A percentile compares a stretch with the other conserved stretches of the same genome.
Conservation (phyloP, 2,797 vertebrate genomes). For the Anguilla obscura region DNA sequence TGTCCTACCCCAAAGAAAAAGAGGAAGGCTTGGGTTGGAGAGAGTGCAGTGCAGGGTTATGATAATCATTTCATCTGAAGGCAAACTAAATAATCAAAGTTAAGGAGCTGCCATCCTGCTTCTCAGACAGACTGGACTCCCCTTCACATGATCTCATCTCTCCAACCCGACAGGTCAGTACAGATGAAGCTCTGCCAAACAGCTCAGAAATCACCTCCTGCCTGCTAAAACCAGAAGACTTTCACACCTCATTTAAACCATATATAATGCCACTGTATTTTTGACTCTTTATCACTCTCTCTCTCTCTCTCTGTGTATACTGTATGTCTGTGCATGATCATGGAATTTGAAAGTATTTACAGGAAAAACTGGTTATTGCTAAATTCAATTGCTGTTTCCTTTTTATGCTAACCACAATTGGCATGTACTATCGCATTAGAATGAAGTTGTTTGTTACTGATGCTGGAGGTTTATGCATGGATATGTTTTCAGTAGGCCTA, state of each 20-base stretch:
- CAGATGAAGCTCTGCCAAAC: background rate
- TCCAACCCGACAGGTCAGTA: background rate
- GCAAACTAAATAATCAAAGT: background rate
- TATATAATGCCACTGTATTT: background rate
- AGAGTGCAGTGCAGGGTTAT: background rate
- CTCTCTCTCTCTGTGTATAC: background rate
- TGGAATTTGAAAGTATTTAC: background rate
- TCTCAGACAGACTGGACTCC: background rate
- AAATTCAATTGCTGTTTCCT: background rate
- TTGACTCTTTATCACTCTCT: background rate
- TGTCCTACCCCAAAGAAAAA: background rate
- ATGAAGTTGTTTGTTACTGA: background rate
- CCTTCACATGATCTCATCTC: background rate
- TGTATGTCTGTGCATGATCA: background rate
- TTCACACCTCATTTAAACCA: slow-evolving; percentile 4
- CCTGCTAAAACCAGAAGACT: background rate
- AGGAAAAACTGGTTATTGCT: background rate
- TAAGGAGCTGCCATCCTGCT: background rate
- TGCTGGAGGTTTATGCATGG: background rate
- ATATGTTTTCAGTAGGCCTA: background rate
- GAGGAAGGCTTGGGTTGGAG: background rate
- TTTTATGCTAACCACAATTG: background rate
- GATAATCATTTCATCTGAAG: background rate
- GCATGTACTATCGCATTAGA: background rate
- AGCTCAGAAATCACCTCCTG: background rate